These are phyloP conservation scores for Girardinichthys multiradiatus DNA, from an alignment of 2,113 vertebrate genomes.

Conservation along the genomic window DNA sequence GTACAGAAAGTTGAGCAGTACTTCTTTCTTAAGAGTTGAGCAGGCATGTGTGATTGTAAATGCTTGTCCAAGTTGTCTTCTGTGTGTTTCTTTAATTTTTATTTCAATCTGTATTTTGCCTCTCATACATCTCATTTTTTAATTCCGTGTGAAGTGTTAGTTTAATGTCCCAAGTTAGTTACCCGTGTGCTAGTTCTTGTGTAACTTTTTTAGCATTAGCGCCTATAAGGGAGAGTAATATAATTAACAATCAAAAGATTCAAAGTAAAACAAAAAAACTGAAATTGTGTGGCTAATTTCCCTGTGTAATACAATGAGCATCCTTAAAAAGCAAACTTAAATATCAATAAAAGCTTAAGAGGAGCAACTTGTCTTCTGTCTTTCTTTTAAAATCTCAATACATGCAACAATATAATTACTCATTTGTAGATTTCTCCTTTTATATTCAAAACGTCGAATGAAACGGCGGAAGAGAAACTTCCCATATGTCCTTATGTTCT, in stretches of 20 bases:
- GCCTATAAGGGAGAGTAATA: conserved; percentile 72
- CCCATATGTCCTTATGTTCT: too few species aligned
- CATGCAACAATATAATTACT: not conserved
- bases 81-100: conserved; percentile 43
- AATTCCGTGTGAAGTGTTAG: conserved; percentile 75
- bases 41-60: conserved; percentile 66
- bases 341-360: conserved; percentile 77
- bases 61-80: conserved; percentile 59
- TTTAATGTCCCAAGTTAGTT: conserved; percentile 75
- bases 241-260: conserved; percentile 67
- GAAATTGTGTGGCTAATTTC: conserved; percentile 78
- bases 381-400: not conserved
- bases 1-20: conserved; percentile 30
- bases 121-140: conserved; percentile 27
- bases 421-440: not conserved
- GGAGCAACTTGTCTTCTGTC: conserved; percentile 22
- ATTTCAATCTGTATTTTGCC: conserved; percentile 21
- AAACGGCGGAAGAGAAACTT: too few species aligned
- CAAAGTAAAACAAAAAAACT: conserved; percentile 71
- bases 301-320: conserved; percentile 78
- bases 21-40: conserved; percentile 32
- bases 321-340: conserved; percentile 63
- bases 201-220: conserved; percentile 82
- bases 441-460: not conserved
- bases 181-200: conserved; percentile 76